Evolutionary conservation across 2,888 invertebrate genomes (phyloP), one percentile per base, ranked within the genome.

Genomic region (Magallana nippona): DNA sequence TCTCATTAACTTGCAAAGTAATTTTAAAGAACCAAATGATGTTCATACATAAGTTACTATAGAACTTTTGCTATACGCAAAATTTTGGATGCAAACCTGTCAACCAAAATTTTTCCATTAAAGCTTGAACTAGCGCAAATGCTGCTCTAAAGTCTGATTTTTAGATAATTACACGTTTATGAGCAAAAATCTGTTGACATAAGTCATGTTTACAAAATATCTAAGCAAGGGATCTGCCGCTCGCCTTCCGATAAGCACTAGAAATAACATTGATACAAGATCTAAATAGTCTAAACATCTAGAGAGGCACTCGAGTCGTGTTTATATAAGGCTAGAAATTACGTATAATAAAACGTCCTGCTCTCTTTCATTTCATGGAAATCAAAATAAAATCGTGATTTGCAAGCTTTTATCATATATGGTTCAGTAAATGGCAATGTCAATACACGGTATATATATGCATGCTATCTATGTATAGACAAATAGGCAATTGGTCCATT

Each of bases 321-420:
- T 63, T 63, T 10, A 63, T 27, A 27, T 27, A 22, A 11, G 11
- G 22, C 10, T 27, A 27, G 63, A 10, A 63, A 63, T 27, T 15
- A 63, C 22, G 15, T 63, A 63, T 22, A 11, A 63, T 63, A 63
- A n/a, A 63, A 60, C 22, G 27, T 0, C 44, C 44, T 44, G 44
- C 44, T 44, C 44, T 63, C 22, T 63, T 22, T 13, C 19, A 22
- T 63, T 63, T 27, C 13, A 27, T 27, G 11, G 63, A 63, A 63
- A 63, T 63, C 63, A 63, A 63, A 63, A 63, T 15, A 27, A 27
- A 22, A 27, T 63, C 44, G 63, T 63, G 27, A 63, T 63, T 63
- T 63, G 27, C 22, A 63, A 63, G 27, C 63, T 63, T 27, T 15
- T 27, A 27, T 8, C 27, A 15, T 32, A 27, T 8, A 15, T 22